Percentiles rank a stretch among this genome's conserved stretches.
Evolutionary conservation across 2,797 vertebrate genomes (phyloP).

Genomic region (Paramormyrops hopkinsi): DNA sequence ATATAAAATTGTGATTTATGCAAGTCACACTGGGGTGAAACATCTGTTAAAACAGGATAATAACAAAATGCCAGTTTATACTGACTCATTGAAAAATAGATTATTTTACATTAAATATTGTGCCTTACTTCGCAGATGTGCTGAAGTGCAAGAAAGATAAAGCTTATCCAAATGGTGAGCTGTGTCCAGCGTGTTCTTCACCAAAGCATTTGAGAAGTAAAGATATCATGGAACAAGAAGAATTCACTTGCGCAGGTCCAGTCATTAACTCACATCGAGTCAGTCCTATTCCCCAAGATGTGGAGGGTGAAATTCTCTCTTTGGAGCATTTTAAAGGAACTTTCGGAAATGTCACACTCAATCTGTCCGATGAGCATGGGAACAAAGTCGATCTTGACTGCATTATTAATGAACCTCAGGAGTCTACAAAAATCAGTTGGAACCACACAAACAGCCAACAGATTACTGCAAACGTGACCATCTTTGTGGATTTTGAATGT

Average conservation of each 20-base stretch:
- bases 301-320: slow-evolving; percentile 42
- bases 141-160: slow-evolving; percentile 89
- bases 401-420: slow-evolving; percentile 52
- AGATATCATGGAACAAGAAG: slow-evolving; percentile 60
- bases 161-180: slow-evolving; percentile 67
- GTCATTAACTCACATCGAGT: slow-evolving; percentile 59
- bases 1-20: slow-evolving; percentile 6
- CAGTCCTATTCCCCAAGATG: slow-evolving; percentile 42
- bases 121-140: slow-evolving; percentile 56
- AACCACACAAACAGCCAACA: slow-evolving; percentile 59
- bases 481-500: slow-evolving; percentile 72
- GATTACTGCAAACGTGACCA: slow-evolving; percentile 62
- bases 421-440: slow-evolving; percentile 56
- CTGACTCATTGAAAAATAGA: not conserved
- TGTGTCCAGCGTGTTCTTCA: slow-evolving; percentile 71
- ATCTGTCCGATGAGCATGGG: slow-evolving; percentile 80
- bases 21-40: not conserved
- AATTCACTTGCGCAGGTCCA: slow-evolving; percentile 66
- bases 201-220: slow-evolving; percentile 58
- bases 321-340: slow-evolving; percentile 52
- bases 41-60: slow-evolving; percentile 1
- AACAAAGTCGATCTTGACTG: slow-evolving; percentile 73
- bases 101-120: not conserved
- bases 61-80: not conserved
- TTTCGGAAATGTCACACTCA: slow-evolving; percentile 69